These are phyloP conservation scores for Lucifuga dentata DNA, from an alignment of 2,113 vertebrate genomes.

Conservation along the genomic window DNA sequence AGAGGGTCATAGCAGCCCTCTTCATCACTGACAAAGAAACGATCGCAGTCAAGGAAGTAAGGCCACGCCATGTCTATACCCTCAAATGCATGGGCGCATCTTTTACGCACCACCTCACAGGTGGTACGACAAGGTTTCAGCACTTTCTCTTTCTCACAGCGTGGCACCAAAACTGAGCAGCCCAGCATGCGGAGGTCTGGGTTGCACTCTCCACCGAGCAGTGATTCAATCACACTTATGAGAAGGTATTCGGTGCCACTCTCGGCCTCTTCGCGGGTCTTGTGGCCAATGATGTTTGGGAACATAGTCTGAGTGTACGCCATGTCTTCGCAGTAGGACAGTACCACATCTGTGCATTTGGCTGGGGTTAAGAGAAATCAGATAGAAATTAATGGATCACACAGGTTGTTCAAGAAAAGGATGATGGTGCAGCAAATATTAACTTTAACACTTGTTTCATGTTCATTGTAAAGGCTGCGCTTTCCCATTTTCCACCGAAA, in stretches of 20 bases:
- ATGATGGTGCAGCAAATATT: not conserved
- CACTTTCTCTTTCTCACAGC: conserved; percentile 81
- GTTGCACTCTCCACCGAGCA: conserved; percentile 91
- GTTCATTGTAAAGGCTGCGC: no score
- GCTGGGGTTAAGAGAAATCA: conserved; percentile 72
- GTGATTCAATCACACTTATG: conserved; percentile 87
- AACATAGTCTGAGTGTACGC: conserved; percentile 86
- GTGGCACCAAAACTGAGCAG: conserved; percentile 90
- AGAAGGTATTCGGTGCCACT: conserved; percentile 90
- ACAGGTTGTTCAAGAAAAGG: not conserved
- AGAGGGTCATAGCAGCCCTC: conserved; percentile 93
- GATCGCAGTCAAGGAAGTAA: conserved; percentile 93
- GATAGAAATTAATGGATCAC: not conserved
- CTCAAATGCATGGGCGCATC: conserved; percentile 87
- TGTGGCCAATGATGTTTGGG: conserved; percentile 89
- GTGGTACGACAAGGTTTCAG: conserved; percentile 86
- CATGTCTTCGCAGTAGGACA: conserved; percentile 88
- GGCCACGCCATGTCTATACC: conserved; percentile 96
- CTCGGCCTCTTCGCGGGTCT: conserved; percentile 84
- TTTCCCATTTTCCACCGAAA: no score
- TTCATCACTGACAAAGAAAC: conserved; percentile 86
- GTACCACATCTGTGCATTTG: conserved; percentile 83
- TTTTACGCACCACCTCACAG: conserved; percentile 84
- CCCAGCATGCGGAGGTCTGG: conserved; percentile 90
- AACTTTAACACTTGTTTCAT: no score